Evolutionary conservation across 2,888 invertebrate genomes (phyloP).

Genomic region (Ophioninae sp.): DNA sequence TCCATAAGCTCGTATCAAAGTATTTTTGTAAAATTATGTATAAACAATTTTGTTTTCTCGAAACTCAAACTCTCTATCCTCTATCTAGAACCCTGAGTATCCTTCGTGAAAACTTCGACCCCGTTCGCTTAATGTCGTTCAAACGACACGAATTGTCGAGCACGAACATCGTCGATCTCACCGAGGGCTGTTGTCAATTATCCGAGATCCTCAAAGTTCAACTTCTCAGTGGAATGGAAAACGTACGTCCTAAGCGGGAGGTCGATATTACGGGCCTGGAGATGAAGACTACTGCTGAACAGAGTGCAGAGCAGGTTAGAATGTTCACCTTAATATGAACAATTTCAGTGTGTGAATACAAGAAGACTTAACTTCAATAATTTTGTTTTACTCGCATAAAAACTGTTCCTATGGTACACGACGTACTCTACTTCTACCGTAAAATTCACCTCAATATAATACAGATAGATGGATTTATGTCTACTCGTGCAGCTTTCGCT

Average conservation of each 20-base stretch:
- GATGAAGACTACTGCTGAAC: constrained; percentile 83
- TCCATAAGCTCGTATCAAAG: too few relatives aligned
- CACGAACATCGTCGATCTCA: constrained; percentile 85
- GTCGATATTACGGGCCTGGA: constrained; percentile 77
- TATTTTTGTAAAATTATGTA: too few relatives aligned
- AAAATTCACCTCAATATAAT: neutral
- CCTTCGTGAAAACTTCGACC: constrained; percentile 83
- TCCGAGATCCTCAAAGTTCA: constrained; percentile 84
- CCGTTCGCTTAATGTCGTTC: constrained; percentile 81
- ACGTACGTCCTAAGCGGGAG: constrained; percentile 72
- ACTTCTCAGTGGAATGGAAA: constrained; percentile 79
- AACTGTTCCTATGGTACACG: neutral
- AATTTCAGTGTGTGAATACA: neutral
- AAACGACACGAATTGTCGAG: constrained; percentile 81
- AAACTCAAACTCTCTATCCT: neutral
- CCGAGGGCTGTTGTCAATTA: constrained; percentile 84
- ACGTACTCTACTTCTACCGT: neutral
- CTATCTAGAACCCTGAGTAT: constrained; percentile 80
- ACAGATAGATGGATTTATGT: too few relatives aligned
- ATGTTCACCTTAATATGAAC: neutral
- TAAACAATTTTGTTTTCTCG: neutral
- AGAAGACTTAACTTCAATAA: neutral
- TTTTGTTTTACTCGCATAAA: neutral
- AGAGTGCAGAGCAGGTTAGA: constrained; percentile 84
- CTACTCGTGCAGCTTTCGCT: too few relatives aligned